Evolutionary conservation across 2,113 vertebrate genomes (phyloP).

Genomic region (Hydropotes inermis): DNA sequence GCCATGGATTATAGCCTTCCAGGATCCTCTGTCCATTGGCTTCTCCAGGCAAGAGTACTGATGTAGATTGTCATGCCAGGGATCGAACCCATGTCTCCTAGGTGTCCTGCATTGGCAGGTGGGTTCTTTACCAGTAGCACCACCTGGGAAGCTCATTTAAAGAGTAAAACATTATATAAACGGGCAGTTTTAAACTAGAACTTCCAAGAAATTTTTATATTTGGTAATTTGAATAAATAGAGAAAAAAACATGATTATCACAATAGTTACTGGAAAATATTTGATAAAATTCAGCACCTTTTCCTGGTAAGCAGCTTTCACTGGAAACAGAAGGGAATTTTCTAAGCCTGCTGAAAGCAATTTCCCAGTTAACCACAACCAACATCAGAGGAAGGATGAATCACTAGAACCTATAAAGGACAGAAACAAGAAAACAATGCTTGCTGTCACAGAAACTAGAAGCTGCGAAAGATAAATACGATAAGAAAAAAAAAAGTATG

Average conservation of each 20-base stretch:
- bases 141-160: background rate
- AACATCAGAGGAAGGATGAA: background rate
- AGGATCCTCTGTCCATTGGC: background rate
- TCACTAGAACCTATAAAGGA: background rate
- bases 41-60: background rate
- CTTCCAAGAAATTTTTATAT: background rate
- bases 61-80: background rate
- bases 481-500: background rate
- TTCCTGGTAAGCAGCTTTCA: background rate
- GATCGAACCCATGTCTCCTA: background rate
- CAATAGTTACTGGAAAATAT: background rate
- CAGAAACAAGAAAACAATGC: background rate
- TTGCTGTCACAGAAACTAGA: background rate
- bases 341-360: background rate
- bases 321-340: conserved; percentile 4
- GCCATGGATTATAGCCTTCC: background rate
- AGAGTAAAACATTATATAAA: background rate
- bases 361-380: background rate
- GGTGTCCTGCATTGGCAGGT: background rate
- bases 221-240: background rate
- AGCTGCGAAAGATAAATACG: background rate
- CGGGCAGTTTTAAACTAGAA: background rate
- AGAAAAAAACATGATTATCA: background rate
- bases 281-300: background rate
- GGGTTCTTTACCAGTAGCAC: background rate